Evolutionary conservation across 2,113 vertebrate species (phyloP), one percentile per base, ranked within the genome.

Genomic region (Myrmecobius fasciatus): DNA sequence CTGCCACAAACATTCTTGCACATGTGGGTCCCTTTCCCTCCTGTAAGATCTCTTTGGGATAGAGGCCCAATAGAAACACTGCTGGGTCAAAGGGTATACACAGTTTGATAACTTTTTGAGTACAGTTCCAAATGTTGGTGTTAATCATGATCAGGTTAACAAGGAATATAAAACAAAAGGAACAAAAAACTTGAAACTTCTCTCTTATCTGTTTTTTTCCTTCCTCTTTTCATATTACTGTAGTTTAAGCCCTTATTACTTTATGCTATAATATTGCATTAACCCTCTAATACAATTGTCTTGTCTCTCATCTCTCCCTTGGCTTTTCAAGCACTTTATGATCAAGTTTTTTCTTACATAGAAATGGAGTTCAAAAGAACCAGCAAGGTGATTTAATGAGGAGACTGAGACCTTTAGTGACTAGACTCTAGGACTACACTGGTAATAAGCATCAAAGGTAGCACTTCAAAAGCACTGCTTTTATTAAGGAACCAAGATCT

Each of bases 111-210:
- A n/a, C n/a, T n/a, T n/a, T n/a, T n/a, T n/a, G n/a, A n/a, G n/a
- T n/a, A n/a, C n/a, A n/a, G n/a, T n/a, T n/a, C n/a, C n/a, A n/a
- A n/a, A n/a, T n/a, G n/a, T n/a, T n/a, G n/a, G n/a, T n/a, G n/a
- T n/a, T n/a, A n/a, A 11, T 52, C 25, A n/a, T 51, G 36, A 36
- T 2, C 31, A 7, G 43, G 36, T 93, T 12, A 14, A 20, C 91
- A n/a, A 67, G 88, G 24, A 60, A 24, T 25, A 49, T 53, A 60
- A 8, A 46, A 75, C 28, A 91, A 26, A 11, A 36, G 56, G 43
- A 93, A 12, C 36, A 53, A 94, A n/a, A 89, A 56, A 52, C 91
- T 92, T 54, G 48, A 94, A 94, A 10, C 75, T 12, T 54, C 93
- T 95, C 56, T 75, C 36, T 89, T 91, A 0, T 90, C 47, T 47